Percentiles rank a stretch among this genome's conserved stretches.
These are phyloP conservation scores for Ciona savignyi DNA, from an alignment of 23 tunicate species.

Conservation along the genomic window DNA sequence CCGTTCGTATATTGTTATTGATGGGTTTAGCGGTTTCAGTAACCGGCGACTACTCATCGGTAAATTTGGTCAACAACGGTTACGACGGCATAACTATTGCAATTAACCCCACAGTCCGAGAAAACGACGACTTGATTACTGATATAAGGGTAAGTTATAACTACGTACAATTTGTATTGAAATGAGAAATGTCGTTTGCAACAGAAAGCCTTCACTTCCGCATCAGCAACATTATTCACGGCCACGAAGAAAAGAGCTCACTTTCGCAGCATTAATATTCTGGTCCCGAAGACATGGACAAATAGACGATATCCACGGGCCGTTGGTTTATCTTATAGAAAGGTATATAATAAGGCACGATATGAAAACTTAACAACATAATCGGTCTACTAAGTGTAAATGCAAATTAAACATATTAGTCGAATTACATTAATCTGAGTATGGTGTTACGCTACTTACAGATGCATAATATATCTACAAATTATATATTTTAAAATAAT, in stretches of 20 bases:
- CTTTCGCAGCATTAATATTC: neutral
- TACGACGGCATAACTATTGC: neutral
- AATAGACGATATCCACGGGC: neutral
- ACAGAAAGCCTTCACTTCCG: neutral
- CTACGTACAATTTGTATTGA: neutral
- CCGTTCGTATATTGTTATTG: neutral
- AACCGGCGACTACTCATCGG: neutral
- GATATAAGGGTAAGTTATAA: neutral
- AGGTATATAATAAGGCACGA: no score
- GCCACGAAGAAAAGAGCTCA: neutral
- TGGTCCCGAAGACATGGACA: slow-evolving; percentile 2
- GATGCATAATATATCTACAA: no score
- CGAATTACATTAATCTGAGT: no score
- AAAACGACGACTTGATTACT: neutral
- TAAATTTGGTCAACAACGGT: neutral
- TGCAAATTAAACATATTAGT: no score
- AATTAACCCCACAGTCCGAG: neutral
- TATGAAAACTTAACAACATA: no score
- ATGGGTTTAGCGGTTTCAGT: neutral
- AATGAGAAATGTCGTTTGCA: neutral
- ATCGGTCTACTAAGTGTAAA: no score
- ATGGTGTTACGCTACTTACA: no score
- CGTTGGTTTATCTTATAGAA: neutral
- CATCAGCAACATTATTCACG: neutral
- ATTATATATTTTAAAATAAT: no score